Evolutionary conservation across 2,113 vertebrate species (phyloP).

Genomic region (Amazona guildingii): DNA sequence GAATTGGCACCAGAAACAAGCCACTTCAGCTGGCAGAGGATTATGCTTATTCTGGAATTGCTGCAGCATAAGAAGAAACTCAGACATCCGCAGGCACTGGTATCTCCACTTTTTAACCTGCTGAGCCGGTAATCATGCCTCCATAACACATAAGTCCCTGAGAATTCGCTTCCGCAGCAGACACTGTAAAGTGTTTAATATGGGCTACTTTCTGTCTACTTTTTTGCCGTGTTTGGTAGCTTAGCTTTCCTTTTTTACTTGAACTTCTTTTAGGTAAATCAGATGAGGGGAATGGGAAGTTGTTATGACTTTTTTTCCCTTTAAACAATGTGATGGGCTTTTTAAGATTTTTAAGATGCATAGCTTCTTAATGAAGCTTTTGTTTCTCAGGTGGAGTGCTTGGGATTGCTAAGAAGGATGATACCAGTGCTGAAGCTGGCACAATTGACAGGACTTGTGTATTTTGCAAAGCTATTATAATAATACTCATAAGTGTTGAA

Average conservation of each 20-base stretch:
- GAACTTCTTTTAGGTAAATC: neutral
- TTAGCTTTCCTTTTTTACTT: neutral
- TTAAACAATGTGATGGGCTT: neutral
- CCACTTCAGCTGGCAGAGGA: conserved; percentile 83
- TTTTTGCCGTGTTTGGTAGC: neutral
- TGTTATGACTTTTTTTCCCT: rapidly evolving
- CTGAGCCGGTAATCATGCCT: conserved; percentile 81
- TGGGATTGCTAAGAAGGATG: neutral
- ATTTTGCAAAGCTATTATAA: neutral
- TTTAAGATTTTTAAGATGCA: neutral
- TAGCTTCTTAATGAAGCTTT: neutral
- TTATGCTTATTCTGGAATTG: conserved; percentile 91
- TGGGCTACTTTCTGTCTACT: neutral
- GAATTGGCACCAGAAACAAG: conserved; percentile 56
- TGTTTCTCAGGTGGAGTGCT: neutral
- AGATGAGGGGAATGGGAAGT: neutral
- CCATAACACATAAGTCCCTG: neutral
- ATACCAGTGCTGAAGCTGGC: neutral
- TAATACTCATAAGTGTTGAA: neutral
- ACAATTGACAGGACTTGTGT: neutral
- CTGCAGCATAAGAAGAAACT: conserved; percentile 98
- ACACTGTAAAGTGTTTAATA: neutral
- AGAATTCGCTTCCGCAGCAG: neutral
- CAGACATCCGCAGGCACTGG: conserved; percentile 78
- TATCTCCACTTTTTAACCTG: conserved; percentile 87